Evolutionary conservation across 2,113 vertebrate genomes (phyloP).

Genomic region (Elgaria multicarinata): DNA sequence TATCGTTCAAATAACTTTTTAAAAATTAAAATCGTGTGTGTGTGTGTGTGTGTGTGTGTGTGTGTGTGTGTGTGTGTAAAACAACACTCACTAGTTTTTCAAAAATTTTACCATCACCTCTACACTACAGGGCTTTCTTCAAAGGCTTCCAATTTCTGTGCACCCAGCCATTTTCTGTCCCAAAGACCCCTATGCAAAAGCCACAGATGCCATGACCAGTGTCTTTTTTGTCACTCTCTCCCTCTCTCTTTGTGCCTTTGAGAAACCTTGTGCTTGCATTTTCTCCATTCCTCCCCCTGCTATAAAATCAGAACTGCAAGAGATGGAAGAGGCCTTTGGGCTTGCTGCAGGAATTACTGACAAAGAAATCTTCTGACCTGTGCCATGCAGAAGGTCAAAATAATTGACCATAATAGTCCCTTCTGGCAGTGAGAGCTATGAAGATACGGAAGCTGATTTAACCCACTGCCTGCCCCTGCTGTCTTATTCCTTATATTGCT

Average conservation of each 20-base stretch:
- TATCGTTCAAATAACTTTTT: neutral
- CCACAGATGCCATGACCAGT: neutral
- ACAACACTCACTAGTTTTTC: neutral
- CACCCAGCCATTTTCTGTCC: neutral
- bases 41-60: too few relatives aligned
- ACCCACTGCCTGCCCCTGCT: neutral
- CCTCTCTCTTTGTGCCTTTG: neutral
- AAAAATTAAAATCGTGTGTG: neutral
- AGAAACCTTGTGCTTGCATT: constrained; percentile 13
- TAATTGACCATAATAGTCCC: constrained; percentile 29
- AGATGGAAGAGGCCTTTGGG: neutral
- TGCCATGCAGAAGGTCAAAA: constrained; percentile 26
- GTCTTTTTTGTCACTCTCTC: neutral
- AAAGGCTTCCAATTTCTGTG: neutral
- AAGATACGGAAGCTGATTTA: constrained; percentile 7
- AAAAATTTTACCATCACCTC: neutral
- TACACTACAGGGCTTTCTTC: neutral
- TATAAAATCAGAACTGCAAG: constrained; percentile 14
- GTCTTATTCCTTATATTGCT: neutral
- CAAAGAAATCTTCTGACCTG: constrained; percentile 8
- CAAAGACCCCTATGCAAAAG: neutral
- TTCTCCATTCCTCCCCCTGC: neutral
- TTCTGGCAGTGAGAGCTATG: neutral
- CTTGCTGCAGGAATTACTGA: constrained; percentile 27
- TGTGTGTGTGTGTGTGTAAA: too few relatives aligned